Evolutionary conservation across 2,113 vertebrate genomes (phyloP).

Genomic region (Sitta europaea): DNA sequence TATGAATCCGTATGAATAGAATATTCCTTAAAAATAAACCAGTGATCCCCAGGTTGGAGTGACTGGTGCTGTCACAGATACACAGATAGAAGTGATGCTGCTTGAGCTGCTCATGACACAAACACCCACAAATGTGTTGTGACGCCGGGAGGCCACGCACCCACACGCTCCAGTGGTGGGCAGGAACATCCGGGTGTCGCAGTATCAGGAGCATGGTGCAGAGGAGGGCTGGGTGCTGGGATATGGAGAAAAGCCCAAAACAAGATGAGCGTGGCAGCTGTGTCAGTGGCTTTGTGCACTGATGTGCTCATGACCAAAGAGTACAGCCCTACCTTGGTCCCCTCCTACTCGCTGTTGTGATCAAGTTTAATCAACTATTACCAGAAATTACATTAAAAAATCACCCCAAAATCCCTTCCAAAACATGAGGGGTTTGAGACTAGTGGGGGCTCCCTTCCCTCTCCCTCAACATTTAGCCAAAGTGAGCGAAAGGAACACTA

Average conservation of each 20-base stretch:
- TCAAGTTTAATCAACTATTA: neutral
- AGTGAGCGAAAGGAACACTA: neutral
- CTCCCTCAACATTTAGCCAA: neutral
- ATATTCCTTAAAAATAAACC: neutral
- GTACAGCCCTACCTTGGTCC: neutral
- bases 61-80: neutral
- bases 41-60: neutral
- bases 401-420: neutral
- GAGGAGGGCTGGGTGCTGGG: neutral
- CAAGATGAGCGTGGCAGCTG: rapidly evolving
- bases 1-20: neutral
- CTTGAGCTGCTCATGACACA: neutral
- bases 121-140: neutral
- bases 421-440: neutral
- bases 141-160: neutral
- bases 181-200: neutral
- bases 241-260: neutral
- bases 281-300: neutral
- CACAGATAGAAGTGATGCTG: neutral
- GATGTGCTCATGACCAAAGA: neutral
- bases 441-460: neutral
- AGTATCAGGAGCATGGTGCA: rapidly evolving
- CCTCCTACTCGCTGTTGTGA: neutral
- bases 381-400: neutral
- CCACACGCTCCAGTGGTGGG: neutral